Percentiles rank a stretch among this genome's conserved stretches.
These are phyloP conservation scores for Halocaridina rubra DNA, from an alignment of 2,888 invertebrate species.

Conservation along the genomic window DNA sequence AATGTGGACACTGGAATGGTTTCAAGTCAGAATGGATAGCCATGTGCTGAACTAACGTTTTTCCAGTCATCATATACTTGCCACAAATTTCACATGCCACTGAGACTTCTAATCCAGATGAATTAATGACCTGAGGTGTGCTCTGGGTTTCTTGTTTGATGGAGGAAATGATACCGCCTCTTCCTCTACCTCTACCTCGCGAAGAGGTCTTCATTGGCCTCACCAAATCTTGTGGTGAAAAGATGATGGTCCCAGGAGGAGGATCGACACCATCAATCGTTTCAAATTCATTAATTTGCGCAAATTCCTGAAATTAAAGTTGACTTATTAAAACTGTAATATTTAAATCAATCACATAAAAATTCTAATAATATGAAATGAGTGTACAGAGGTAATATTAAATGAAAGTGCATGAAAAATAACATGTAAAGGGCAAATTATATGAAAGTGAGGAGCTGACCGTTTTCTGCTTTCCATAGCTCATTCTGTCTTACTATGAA, in stretches of 20 bases:
- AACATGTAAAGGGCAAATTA: neutral
- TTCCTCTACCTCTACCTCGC: conserved; percentile 7
- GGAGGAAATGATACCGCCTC: neutral
- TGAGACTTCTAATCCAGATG: conserved; percentile 40
- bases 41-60: conserved; percentile 62
- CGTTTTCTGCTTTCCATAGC: neutral
- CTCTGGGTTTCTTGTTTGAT: conserved; percentile 26
- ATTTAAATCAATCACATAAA: neutral
- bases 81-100: conserved; percentile 58
- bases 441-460: neutral
- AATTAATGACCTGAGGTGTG: neutral
- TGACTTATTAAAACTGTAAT: too few relatives aligned
- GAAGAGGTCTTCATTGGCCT: conserved; percentile 14
- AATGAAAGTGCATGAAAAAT: neutral
- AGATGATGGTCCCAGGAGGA: conserved; percentile 59
- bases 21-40: conserved; percentile 61
- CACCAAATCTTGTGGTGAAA: conserved; percentile 60
- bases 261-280: conserved; percentile 44
- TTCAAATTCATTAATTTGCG: conserved; percentile 3
- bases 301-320: conserved; percentile 19
- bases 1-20: conserved; percentile 63
- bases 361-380: neutral
- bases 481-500: too few relatives aligned
- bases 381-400: too few relatives aligned
- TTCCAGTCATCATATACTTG: conserved; percentile 60